Conservation (phyloP, 2,113 vertebrate species). For the Mustela lutreola region DNA sequence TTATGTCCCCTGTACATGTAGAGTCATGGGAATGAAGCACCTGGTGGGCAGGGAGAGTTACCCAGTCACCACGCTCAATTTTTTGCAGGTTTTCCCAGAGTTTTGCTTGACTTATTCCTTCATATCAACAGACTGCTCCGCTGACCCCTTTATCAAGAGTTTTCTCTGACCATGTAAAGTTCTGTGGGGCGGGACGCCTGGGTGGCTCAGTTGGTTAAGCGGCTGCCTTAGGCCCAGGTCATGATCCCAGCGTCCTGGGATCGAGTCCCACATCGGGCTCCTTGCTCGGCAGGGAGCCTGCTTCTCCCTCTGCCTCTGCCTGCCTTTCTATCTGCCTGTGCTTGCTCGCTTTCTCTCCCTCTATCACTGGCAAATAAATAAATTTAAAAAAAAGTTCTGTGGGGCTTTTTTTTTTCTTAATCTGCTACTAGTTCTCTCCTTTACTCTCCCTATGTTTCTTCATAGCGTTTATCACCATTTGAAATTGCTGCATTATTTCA, state of each 20-base stretch:
- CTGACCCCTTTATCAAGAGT: not conserved
- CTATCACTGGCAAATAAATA: too few species aligned
- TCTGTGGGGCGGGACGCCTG: not conserved
- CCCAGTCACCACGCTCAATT: not conserved
- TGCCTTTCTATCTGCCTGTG: too few species aligned
- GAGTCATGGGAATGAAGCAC: not conserved
- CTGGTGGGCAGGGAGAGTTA: not conserved
- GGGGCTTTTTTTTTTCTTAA: not conserved
- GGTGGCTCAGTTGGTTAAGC: too few species aligned
- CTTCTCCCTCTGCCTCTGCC: too few species aligned
- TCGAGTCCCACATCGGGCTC: too few species aligned
- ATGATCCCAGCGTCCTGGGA: too few species aligned
- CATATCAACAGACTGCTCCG: not conserved
- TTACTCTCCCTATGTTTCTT: not conserved
- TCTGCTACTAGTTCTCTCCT: not conserved
- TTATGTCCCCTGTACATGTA: not conserved
- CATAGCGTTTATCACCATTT: not conserved
- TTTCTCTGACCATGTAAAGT: not conserved
- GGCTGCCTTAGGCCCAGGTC: too few species aligned
- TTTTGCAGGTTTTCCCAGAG: not conserved
- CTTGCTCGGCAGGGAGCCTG: too few species aligned
- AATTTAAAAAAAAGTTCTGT: not conserved
- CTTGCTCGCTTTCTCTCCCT: too few species aligned
- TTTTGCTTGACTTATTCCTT: not conserved
- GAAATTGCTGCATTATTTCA: not conserved